phyloP scores from a whole-genome alignment of 2,797 vertebrate species.

The Cirrhinus molitorella region DNA sequence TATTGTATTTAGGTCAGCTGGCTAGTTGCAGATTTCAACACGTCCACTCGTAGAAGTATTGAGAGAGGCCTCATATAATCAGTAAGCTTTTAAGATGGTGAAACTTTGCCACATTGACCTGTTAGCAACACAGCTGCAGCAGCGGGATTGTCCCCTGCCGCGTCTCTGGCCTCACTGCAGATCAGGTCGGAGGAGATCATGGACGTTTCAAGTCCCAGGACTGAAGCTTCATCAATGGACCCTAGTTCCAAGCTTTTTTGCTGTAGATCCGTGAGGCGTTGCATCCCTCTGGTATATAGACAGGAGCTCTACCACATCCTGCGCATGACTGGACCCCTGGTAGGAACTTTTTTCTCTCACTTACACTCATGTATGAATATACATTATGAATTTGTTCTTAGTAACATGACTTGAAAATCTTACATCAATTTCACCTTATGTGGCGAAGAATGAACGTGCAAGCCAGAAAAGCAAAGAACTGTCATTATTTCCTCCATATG shows the following conservation, averaged over 20 bases:
- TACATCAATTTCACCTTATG: not conserved
- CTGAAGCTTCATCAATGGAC: constrained; percentile 47
- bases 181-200: constrained; percentile 43
- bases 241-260: constrained; percentile 68
- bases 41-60: not conserved
- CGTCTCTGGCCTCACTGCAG: constrained; percentile 27
- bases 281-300: constrained; percentile 69
- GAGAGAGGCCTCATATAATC: constrained; percentile 56
- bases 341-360: constrained; percentile 61
- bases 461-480: not conserved
- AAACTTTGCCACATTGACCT: constrained; percentile 54
- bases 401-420: too few species aligned
- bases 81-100: constrained; percentile 67
- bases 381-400: too few species aligned
- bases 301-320: constrained; percentile 79
- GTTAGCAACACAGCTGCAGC: constrained; percentile 41
- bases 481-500: constrained; percentile 1
- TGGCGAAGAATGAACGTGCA: not conserved
- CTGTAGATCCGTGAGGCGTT: constrained; percentile 64
- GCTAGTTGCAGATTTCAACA: not conserved
- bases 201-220: constrained; percentile 42
- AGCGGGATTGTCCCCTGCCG: not conserved
- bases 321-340: constrained; percentile 79
- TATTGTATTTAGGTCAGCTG: not conserved
- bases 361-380: not conserved